Evolutionary conservation across 2,888 invertebrate species (phyloP).

Genomic region (Lumbricus terrestris): DNA sequence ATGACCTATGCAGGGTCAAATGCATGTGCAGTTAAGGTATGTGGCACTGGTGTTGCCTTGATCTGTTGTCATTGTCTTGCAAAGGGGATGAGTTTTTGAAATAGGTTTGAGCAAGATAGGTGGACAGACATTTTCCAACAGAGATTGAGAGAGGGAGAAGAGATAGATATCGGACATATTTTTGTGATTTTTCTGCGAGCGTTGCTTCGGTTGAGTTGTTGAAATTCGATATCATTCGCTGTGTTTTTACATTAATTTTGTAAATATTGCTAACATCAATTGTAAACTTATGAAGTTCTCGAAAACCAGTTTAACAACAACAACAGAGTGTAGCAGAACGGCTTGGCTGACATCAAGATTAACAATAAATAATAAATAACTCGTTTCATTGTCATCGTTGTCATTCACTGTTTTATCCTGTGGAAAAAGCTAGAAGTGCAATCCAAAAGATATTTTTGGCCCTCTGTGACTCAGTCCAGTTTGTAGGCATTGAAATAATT

Average conservation of each 20-base stretch:
- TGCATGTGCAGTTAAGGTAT: neutral
- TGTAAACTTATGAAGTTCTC: neutral
- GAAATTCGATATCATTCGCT: neutral
- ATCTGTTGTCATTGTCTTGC: neutral
- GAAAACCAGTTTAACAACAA: neutral
- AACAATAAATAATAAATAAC: neutral
- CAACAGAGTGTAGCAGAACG: neutral
- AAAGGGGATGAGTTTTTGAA: neutral
- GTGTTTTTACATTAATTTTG: constrained; percentile 3
- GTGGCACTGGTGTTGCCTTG: neutral
- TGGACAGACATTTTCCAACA: too few species aligned
- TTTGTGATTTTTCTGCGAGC: neutral
- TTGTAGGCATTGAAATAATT: neutral
- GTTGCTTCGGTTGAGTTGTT: constrained; percentile 3
- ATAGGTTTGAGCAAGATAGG: too few species aligned
- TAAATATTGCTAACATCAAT: neutral
- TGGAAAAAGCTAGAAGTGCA: neutral
- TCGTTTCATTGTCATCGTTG: neutral
- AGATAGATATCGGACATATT: neutral
- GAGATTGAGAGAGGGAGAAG: too few species aligned
- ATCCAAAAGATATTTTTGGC: neutral
- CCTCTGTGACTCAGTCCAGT: too few species aligned
- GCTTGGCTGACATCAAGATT: neutral
- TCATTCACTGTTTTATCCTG: neutral
- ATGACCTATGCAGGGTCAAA: neutral